Conservation (phyloP, 37 sponge, comb jelly and placozoan genomes). For the Beroe forskalii region DNA sequence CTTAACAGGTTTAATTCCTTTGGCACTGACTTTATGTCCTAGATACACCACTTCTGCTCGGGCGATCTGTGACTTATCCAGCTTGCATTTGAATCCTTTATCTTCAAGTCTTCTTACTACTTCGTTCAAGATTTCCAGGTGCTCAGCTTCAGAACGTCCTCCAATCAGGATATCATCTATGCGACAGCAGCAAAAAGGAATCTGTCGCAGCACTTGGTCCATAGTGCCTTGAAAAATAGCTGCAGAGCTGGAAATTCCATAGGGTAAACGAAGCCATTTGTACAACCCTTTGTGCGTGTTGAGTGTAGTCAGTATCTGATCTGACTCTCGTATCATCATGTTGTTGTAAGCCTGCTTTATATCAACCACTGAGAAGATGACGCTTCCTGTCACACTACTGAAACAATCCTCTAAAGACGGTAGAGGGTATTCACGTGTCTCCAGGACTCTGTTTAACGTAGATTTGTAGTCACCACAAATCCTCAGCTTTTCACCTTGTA, state of each 20-base stretch:
- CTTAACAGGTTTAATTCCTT: neutral
- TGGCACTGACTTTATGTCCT: neutral
- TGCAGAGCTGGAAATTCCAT: constrained; percentile 38
- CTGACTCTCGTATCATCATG: neutral
- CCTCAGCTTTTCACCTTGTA: neutral
- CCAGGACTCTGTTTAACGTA: neutral
- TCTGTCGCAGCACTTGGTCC: constrained; percentile 42
- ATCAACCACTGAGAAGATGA: neutral
- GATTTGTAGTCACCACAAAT: neutral
- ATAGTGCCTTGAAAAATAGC: constrained; percentile 66
- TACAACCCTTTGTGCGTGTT: neutral
- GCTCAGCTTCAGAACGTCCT: neutral
- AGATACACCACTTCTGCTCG: neutral
- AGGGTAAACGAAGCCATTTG: constrained; percentile 65
- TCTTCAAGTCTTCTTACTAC: neutral
- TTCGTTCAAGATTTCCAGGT: constrained; percentile 7
- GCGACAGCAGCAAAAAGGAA: neutral
- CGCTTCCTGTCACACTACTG: neutral
- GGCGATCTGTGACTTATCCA: neutral
- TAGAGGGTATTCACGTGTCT: constrained; percentile 2
- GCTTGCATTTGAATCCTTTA: neutral
- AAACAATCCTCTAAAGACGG: neutral
- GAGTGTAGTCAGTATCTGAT: neutral
- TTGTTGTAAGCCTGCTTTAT: neutral
- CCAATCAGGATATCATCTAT: constrained; percentile 2